Base-by-base conservation (phyloP, 2,888 invertebrate species). In the Tipula lateralis region DNA sequence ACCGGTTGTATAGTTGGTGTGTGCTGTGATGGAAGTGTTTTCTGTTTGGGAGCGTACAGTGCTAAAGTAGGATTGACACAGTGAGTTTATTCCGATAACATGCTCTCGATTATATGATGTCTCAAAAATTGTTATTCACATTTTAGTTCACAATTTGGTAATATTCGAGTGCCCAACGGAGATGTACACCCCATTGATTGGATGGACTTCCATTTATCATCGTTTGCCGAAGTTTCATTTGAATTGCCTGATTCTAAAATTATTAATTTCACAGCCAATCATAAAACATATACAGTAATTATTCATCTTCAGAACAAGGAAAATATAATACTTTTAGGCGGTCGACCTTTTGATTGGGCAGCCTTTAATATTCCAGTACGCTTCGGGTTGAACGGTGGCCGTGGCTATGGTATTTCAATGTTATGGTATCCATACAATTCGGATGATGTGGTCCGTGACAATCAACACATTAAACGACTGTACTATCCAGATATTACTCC, bases 21-120 rank as follows among this genome's bases (percentile, higher is more conserved):
- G 0, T 91, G 92, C 2, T 88, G 88, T 82, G 92, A 93, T 86
- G 94, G 95, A 0, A 92, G 92, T 0, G 89, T 92, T 7, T 91
- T 93, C 83, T 91, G 92, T 85, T 87, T 94, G 2, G 91, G 91
- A 7, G 91, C 91, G 0, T 88, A 92, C 84, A 92, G 92, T 5
- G 91, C 92, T 85, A 91, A 91, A 83, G 89, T 88, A 2, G 90
- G 91, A 16, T 89, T 93, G 85, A 91, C 93, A 1, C 91, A 92
- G 94, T 94, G 89, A 92, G 93, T 89, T 84, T 86, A 86, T 84
- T 84, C 13, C 29, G 9, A 39, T 24, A 84, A 86, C 87, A 87
- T 16, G 19, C 34, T 16, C 1, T 13, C 4, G n/a, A 39, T 24
- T 84, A 86, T 87, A 87, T 16, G 19, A 83, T 16, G 2, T 13